Conservation (phyloP, 2,888 invertebrate genomes). For the Oxytorus armatus region DNA sequence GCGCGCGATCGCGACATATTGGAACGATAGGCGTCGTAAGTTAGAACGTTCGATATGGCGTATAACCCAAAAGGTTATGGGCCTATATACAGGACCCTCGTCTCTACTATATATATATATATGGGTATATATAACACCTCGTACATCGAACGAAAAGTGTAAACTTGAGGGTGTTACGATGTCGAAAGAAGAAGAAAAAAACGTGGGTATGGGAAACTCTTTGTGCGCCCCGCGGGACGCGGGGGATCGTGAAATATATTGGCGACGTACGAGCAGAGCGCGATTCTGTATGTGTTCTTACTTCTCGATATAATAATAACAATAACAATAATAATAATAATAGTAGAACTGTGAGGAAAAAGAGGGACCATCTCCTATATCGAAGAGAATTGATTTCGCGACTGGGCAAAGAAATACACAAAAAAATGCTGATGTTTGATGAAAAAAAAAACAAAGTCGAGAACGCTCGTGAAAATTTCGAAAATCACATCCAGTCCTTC, state of each 20-base stretch:
- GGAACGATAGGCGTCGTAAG: constrained; percentile 82
- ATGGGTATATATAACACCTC: constrained; percentile 37
- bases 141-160: constrained; percentile 72
- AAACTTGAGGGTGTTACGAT: constrained; percentile 76
- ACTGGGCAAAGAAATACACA: neutral
- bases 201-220: constrained; percentile 35
- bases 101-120: constrained; percentile 22
- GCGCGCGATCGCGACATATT: constrained; percentile 80
- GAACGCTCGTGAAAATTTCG: constrained; percentile 1
- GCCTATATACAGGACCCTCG: constrained; percentile 37
- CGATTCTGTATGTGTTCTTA: constrained; percentile 5
- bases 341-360: constrained; percentile 11
- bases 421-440: neutral
- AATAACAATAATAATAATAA: too few species aligned
- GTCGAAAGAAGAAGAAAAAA: constrained; percentile 28
- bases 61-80: constrained; percentile 71
- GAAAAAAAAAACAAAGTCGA: neutral
- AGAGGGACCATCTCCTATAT: constrained; percentile 39
- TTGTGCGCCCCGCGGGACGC: constrained; percentile 54
- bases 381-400: constrained; percentile 37
- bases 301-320: neutral
- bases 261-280: constrained; percentile 53
- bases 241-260: constrained; percentile 64
- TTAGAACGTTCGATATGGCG: constrained; percentile 77
- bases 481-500: neutral